Conservation (phyloP, 2,888 invertebrate species). For the Oligia strigilis region DNA sequence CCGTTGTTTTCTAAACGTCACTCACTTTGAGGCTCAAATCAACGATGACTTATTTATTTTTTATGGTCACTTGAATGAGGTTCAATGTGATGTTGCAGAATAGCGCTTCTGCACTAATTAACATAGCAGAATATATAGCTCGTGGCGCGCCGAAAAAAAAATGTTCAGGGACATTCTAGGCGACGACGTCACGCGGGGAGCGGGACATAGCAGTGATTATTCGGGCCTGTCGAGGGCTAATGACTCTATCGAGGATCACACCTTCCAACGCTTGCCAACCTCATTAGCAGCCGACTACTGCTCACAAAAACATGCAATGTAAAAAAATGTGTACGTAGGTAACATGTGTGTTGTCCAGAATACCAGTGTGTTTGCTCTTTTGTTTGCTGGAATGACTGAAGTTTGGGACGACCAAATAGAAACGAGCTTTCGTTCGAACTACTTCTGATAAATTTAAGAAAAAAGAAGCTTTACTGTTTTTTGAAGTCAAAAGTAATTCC, state of each 20-base stretch:
- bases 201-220: not conserved
- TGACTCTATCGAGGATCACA: conserved; percentile 68
- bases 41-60: not conserved
- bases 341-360: conserved; percentile 10
- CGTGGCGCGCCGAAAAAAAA: too few species aligned
- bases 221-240: conserved; percentile 57
- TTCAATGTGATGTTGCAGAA: not conserved
- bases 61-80: not conserved
- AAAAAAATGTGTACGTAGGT: not conserved
- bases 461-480: not conserved
- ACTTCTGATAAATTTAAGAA: too few species aligned
- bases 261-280: conserved; percentile 25
- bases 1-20: not conserved
- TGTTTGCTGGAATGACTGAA: conserved; percentile 17
- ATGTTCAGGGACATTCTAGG: too few species aligned
- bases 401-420: not conserved
- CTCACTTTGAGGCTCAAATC: not conserved
- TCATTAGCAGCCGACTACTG: conserved; percentile 49
- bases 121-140: not conserved
- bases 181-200: too few species aligned
- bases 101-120: not conserved
- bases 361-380: conserved; percentile 5
- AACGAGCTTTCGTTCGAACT: too few species aligned
- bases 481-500: conserved; percentile 2
- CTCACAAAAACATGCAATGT: conserved; percentile 34